Conservation (phyloP, 2,888 invertebrate species). For the Agriopis aurantiaria region DNA sequence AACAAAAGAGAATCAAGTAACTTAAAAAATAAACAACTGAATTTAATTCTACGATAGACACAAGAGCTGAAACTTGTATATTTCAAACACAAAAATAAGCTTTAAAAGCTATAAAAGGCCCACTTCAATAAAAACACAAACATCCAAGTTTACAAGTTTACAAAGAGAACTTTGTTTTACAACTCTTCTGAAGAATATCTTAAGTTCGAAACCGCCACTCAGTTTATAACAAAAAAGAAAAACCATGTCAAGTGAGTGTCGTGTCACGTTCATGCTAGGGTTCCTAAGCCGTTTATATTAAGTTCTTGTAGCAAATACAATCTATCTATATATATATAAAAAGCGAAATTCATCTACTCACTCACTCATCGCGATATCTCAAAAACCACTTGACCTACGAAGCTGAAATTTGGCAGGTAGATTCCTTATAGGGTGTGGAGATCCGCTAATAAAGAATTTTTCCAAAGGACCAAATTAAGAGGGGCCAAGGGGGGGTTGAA, state of each 20-base stretch:
- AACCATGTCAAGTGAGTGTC: neutral
- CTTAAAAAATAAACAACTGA: neutral
- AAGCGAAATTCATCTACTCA: too few species aligned
- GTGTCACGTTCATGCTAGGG: neutral
- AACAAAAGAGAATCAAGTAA: neutral
- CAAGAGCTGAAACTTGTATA: neutral
- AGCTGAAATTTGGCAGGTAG: too few species aligned
- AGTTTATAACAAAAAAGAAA: slow-evolving; percentile 3
- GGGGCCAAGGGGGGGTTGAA: too few species aligned
- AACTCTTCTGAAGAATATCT: slow-evolving; percentile 34
- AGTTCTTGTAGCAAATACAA: too few species aligned
- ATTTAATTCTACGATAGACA: neutral
- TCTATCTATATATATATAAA: too few species aligned
- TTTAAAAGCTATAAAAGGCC: slow-evolving; percentile 2
- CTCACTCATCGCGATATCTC: too few species aligned
- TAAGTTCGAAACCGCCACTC: slow-evolving; percentile 6
- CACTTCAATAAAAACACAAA: slow-evolving; percentile 29
- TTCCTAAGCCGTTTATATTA: neutral
- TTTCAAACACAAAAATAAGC: neutral
- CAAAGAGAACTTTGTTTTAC: slow-evolving; percentile 29
- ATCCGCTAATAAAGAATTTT: too few species aligned
- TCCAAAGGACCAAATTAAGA: too few species aligned
- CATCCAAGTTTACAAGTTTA: slow-evolving; percentile 19
- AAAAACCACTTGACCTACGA: too few species aligned
- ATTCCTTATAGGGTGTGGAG: too few species aligned